A percentile compares a stretch with the other conserved stretches of the same genome.
Conservation (phyloP, 2,797 vertebrate genomes). For the Halcyon leucocephala region DNA sequence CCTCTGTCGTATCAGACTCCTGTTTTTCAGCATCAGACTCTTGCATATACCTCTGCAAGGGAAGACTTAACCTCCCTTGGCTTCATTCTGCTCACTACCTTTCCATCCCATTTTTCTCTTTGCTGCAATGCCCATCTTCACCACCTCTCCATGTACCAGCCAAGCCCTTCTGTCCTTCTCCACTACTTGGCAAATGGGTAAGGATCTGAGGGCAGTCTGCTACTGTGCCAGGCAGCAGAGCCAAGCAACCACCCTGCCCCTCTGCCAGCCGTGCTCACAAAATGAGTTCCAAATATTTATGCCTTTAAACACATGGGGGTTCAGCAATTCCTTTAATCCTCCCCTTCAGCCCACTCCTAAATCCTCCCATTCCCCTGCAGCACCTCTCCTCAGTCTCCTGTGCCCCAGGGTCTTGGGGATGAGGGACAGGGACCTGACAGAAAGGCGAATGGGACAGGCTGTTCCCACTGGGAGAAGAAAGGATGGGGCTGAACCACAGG, state of each 20-base stretch:
- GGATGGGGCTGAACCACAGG: background rate
- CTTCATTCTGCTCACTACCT: background rate
- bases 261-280: background rate
- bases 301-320: background rate
- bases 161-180: background rate
- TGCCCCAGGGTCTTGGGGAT: accelerated
- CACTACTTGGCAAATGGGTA: background rate
- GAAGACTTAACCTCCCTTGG: background rate
- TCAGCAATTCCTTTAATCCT: background rate
- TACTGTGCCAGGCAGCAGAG: background rate
- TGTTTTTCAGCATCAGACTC: background rate
- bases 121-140: background rate
- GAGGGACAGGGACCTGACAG: background rate
- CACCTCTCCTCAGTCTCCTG: background rate
- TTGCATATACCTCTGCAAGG: background rate
- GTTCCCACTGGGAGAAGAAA: background rate
- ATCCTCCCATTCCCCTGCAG: background rate
- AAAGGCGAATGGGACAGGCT: background rate
- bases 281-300: background rate
- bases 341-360: background rate
- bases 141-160: background rate
- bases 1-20: background rate
- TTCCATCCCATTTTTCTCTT: background rate
- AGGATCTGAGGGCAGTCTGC: accelerated
- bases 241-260: background rate